Evolutionary conservation across 2,113 vertebrate genomes (phyloP), one percentile per base, ranked within the genome.

Genomic region (Vidua macroura): DNA sequence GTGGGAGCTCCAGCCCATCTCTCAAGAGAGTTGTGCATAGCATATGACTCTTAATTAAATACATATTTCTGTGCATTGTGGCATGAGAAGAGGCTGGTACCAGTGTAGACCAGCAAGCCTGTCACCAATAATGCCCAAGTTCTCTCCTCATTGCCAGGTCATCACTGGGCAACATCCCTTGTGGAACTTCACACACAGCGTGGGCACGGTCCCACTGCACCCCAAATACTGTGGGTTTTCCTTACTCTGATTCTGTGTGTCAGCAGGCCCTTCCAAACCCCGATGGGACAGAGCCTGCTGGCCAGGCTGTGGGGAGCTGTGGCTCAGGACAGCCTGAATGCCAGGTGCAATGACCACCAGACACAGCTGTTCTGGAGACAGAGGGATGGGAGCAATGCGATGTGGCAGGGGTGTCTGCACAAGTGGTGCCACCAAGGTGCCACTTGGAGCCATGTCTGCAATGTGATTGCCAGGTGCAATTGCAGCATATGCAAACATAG

Each of bases 131-230:
- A 60, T 33, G 52, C 30, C 10, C 43, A 21, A 14, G 19, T 68
- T 85, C n/a, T 62, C n/a, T 76, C 22, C 28, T 74, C 33, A 10
- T 25, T 49, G 33, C 37, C 24, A 18, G 55, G 13, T 27, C 23
- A 7, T 73, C 28, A 10, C n/a, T 62, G 7, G 15, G 59, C 51
- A 63, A 18, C 15, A 11, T 41, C 53, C 31, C 41, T 48, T n/a
- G 23, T 70, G 60, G 53, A 59, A 55, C 28, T 37, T 20, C 64
- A 12, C 3, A 3, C 9, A 12, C 55, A 44, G 39, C 0, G 0
- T 0, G 8, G 55, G 49, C 46, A 70, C 3, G 3, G n/a, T n/a
- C 51, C 43, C 37, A 24, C n/a, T 31, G 51, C 51, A 43, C 31
- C 49, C 37, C 43, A 21, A 2, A 10, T 25, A 5, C 33, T 13